Evolutionary conservation across 2,113 vertebrate species (phyloP).

Genomic region (Pagrus major): DNA sequence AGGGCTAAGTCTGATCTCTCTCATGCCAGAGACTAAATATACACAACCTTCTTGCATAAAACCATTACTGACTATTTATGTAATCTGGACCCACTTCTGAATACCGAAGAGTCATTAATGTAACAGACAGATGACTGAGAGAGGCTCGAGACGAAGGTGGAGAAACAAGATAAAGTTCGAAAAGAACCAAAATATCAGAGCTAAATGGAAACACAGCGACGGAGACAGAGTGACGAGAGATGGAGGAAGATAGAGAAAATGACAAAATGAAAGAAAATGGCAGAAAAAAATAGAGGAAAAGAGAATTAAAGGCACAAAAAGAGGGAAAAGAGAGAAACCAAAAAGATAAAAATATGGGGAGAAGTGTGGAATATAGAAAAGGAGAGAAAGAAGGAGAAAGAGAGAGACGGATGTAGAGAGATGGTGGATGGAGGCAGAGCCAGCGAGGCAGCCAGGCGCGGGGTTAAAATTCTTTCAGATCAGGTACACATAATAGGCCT

Average conservation of each 20-base stretch:
- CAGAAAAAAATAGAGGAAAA: background rate
- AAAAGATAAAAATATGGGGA: slow-evolving; percentile 1
- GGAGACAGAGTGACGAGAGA: background rate
- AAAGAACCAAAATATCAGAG: too few relatives aligned
- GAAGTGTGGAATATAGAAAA: background rate
- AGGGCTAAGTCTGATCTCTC: background rate
- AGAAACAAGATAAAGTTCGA: background rate
- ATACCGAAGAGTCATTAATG: background rate
- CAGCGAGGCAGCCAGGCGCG: slow-evolving; percentile 26
- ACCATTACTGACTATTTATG: background rate
- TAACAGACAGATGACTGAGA: background rate
- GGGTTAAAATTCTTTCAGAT: slow-evolving; percentile 89
- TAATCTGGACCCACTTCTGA: background rate
- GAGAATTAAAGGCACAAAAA: background rate
- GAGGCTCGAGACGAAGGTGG: background rate
- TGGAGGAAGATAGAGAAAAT: background rate
- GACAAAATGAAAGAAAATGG: background rate
- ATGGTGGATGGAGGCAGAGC: slow-evolving; percentile 17
- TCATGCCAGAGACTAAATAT: background rate
- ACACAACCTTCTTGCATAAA: background rate
- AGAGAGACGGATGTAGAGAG: slow-evolving; percentile 18
- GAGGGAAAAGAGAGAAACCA: background rate
- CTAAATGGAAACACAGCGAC: background rate
- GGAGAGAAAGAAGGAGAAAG: background rate
- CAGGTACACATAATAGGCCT: slow-evolving; percentile 88